These are phyloP conservation scores for Umimayanthus kanabou DNA, from an alignment of 92 coral and sea anemone species.

Conservation along the genomic window DNA sequence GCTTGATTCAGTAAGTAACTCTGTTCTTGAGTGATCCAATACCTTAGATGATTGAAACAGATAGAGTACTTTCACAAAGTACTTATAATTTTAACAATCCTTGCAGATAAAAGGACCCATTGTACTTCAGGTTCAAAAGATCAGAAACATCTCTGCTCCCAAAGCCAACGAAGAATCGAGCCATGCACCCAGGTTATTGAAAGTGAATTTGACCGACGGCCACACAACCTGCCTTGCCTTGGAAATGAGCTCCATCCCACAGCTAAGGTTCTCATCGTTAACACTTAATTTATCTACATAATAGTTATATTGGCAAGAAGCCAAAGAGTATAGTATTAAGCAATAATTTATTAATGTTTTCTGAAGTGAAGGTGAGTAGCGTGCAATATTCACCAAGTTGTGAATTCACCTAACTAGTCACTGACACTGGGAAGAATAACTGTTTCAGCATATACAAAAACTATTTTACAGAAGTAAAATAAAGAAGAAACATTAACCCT, in stretches of 20 bases:
- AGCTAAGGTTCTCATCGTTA: conserved; percentile 66
- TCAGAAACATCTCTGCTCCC: conserved; percentile 91
- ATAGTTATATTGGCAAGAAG: background rate
- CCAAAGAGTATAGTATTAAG: background rate
- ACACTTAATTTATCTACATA: background rate
- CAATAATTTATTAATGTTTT: too few relatives aligned
- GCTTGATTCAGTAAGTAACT: conserved; percentile 59
- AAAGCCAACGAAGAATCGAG: conserved; percentile 92
- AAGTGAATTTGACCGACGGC: conserved; percentile 90
- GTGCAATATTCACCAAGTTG: too few relatives aligned
- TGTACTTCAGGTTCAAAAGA: conserved; percentile 93
- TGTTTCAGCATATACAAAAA: too few relatives aligned
- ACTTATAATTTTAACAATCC: background rate
- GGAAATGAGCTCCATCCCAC: conserved; percentile 78
- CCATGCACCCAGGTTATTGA: conserved; percentile 87
- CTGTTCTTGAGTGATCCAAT: too few relatives aligned
- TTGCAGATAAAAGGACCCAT: conserved; percentile 90
- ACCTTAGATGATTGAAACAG: too few relatives aligned
- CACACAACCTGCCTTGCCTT: conserved; percentile 82
- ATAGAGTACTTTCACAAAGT: background rate
- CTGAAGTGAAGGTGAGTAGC: too few relatives aligned
- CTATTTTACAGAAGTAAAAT: too few relatives aligned
- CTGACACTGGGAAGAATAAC: too few relatives aligned
- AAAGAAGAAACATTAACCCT: too few relatives aligned
- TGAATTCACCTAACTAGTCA: too few relatives aligned